Conservation (phyloP, 1,140 invertebrate species). For the Psilanteris sp. region DNA sequence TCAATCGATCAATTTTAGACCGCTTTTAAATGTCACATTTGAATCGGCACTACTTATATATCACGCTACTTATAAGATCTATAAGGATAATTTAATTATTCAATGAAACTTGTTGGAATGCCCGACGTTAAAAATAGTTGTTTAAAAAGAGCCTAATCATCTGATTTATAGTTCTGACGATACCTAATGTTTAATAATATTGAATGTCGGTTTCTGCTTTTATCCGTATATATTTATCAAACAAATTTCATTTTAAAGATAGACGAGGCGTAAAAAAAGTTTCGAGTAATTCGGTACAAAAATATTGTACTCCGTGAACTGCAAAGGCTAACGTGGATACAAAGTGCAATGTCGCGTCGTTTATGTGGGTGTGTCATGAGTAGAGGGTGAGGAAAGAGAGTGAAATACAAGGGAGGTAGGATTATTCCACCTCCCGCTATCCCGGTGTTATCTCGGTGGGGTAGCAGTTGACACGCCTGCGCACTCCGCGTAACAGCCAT, state of each 20-base stretch:
- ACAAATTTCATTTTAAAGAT: conserved; percentile 2
- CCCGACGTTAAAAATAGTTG: too few species aligned
- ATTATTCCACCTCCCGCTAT: conserved; percentile 54
- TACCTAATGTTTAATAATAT: too few species aligned
- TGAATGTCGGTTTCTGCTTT: too few species aligned
- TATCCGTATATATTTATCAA: not conserved
- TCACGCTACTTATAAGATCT: too few species aligned
- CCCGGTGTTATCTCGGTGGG: conserved; percentile 60
- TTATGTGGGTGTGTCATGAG: conserved; percentile 59
- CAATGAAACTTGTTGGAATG: too few species aligned
- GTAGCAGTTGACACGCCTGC: conserved; percentile 69
- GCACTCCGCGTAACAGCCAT: conserved; percentile 53
- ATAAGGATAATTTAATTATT: too few species aligned
- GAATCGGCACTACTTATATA: too few species aligned
- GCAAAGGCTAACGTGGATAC: conserved; percentile 54
- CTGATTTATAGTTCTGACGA: too few species aligned
- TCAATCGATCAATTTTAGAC: too few species aligned
- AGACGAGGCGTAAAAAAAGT: conserved; percentile 21
- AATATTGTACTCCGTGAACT: conserved; percentile 55
- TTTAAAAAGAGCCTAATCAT: too few species aligned
- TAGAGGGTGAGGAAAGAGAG: conserved; percentile 59
- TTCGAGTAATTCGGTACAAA: conserved; percentile 30
- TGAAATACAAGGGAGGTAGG: conserved; percentile 58
- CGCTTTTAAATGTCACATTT: too few species aligned
- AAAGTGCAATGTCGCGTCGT: conserved; percentile 58